These are phyloP conservation scores for Junonia oenone DNA, from an alignment of 2,888 invertebrate species.

Conservation along the genomic window DNA sequence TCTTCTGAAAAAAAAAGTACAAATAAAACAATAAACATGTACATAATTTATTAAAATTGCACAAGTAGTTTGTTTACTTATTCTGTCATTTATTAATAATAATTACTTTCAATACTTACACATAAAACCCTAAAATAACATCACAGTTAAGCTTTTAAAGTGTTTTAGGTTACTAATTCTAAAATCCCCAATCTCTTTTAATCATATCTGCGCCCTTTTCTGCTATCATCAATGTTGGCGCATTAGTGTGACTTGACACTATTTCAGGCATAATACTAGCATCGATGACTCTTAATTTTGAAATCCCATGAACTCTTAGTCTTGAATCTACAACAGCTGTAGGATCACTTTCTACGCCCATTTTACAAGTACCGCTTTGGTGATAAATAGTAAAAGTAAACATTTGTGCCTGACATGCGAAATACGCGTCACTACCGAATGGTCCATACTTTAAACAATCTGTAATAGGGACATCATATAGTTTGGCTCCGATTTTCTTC, in stretches of 20 bases:
- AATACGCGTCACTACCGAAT: constrained; percentile 84
- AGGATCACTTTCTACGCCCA: constrained; percentile 79
- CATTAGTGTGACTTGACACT: constrained; percentile 87
- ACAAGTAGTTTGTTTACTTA: too few species aligned
- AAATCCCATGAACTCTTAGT: constrained; percentile 82
- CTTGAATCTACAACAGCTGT: constrained; percentile 82
- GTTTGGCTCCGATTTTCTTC: constrained; percentile 75
- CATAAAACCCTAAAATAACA: background rate
- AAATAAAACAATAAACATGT: too few species aligned
- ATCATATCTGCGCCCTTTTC: constrained; percentile 88
- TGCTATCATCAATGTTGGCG: constrained; percentile 89
- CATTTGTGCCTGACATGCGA: constrained; percentile 83
- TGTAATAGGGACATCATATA: constrained; percentile 81
- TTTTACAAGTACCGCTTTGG: constrained; percentile 83
- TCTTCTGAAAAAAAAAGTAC: too few species aligned
- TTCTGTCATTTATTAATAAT: too few species aligned
- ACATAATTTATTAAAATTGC: too few species aligned
- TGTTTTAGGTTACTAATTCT: constrained; percentile 14
- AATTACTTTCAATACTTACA: background rate
- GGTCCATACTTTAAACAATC: constrained; percentile 76
- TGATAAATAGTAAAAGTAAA: constrained; percentile 86
- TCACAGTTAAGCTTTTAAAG: constrained; percentile 18
- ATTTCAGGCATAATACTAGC: constrained; percentile 90
- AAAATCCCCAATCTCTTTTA: constrained; percentile 72
- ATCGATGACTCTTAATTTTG: constrained; percentile 85